phyloP scores from a whole-genome alignment of 2,797 vertebrate genomes.

The Enteromius viviparus region DNA sequence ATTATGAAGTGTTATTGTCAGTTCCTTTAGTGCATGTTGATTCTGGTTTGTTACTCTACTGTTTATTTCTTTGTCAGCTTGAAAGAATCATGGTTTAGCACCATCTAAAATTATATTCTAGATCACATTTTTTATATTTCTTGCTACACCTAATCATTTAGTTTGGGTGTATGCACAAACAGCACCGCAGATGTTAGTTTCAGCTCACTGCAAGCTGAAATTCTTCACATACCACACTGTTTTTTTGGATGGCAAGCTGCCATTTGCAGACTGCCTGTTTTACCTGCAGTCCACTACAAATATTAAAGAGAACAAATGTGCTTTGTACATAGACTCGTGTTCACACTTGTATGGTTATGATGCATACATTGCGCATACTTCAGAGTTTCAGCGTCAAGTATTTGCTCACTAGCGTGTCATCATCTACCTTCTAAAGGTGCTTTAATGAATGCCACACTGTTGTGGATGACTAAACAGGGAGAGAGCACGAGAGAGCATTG shows the following conservation, averaged over 20 bases:
- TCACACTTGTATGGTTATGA: constrained; percentile 13
- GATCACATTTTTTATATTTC: neutral
- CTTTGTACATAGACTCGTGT: neutral
- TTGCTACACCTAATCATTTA: neutral
- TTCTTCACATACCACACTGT: constrained; percentile 38
- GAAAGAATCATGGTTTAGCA: neutral
- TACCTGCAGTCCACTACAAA: neutral
- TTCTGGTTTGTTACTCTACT: constrained; percentile 10
- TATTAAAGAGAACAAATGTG: constrained; percentile 13
- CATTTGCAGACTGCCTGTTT: neutral
- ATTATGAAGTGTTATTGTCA: neutral
- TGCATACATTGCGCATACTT: constrained; percentile 7
- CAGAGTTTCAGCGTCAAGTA: neutral
- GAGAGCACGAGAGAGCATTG: neutral
- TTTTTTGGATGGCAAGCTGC: constrained; percentile 4
- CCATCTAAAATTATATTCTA: neutral
- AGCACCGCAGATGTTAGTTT: neutral
- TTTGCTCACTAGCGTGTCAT: constrained; percentile 14
- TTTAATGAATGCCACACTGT: neutral
- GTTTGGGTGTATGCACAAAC: neutral
- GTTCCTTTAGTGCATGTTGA: neutral
- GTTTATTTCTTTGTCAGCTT: neutral
- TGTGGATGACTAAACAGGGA: neutral
- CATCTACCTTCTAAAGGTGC: neutral
- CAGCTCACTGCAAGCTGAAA: constrained; percentile 18